These are phyloP conservation scores for Lucinisca nassula DNA, from an alignment of 2,888 invertebrate species.

Conservation along the genomic window DNA sequence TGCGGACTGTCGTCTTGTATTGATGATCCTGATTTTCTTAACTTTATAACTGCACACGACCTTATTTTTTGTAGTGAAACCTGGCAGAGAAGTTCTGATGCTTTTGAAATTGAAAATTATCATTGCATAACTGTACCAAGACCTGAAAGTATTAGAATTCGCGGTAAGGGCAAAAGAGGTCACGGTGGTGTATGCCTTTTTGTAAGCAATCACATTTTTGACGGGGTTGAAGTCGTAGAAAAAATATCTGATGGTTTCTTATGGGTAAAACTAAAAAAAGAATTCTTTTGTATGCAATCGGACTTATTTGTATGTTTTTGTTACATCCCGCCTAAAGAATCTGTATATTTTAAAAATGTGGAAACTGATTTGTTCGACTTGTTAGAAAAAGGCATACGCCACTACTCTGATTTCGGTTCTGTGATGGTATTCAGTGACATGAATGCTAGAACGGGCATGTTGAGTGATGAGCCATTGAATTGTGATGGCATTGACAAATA, in stretches of 20 bases:
- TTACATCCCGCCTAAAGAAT: background rate
- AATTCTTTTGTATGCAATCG: background rate
- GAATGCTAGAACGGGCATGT: background rate
- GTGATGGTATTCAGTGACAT: too few species aligned
- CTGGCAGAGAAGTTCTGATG: background rate
- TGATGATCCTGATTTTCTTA: background rate
- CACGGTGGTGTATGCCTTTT: background rate
- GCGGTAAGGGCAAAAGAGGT: background rate
- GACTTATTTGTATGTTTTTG: background rate
- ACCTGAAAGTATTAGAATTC: background rate
- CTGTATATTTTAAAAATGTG: too few species aligned
- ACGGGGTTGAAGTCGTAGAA: background rate
- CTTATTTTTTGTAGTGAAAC: constrained; percentile 5
- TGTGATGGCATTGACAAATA: background rate
- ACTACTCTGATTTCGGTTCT: background rate
- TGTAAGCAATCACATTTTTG: background rate
- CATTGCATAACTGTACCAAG: constrained; percentile 6
- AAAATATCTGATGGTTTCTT: background rate
- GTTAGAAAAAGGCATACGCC: background rate
- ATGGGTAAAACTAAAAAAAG: background rate
- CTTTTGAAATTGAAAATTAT: constrained; percentile 17
- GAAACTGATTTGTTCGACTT: too few species aligned
- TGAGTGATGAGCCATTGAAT: background rate
- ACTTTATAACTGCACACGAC: constrained; percentile 7
- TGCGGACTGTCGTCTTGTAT: background rate